Evolutionary conservation across 2,113 vertebrate species (phyloP).

Genomic region (Oryzias melastigma): DNA sequence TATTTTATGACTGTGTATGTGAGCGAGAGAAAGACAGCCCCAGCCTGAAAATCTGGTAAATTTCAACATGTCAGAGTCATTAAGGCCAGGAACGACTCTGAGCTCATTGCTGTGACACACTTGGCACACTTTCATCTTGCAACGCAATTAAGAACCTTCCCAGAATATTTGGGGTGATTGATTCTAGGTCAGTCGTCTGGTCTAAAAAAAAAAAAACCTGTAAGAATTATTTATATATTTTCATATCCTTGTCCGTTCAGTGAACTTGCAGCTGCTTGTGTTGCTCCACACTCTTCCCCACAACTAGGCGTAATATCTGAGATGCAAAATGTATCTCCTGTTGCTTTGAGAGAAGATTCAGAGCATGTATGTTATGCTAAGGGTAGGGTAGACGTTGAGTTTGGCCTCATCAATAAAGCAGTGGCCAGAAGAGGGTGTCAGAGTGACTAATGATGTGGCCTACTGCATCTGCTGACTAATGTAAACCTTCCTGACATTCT

Average conservation of each 20-base stretch:
- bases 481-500: conserved; percentile 68
- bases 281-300: neutral
- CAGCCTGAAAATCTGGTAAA: conserved; percentile 65
- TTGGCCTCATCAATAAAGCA: conserved; percentile 75
- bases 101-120: conserved; percentile 63
- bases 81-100: conserved; percentile 62
- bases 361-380: conserved; percentile 28
- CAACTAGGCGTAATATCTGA: conserved; percentile 14
- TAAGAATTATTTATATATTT: neutral
- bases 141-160: conserved; percentile 48
- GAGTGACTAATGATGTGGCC: conserved; percentile 75
- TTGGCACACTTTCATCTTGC: conserved; percentile 48
- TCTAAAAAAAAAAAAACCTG: neutral
- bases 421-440: conserved; percentile 70
- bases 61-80: conserved; percentile 63
- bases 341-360: conserved; percentile 37
- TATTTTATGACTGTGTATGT: conserved; percentile 62
- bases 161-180: conserved; percentile 40
- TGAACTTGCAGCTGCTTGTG: neutral
- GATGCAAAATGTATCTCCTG: conserved; percentile 26
- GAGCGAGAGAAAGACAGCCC: conserved; percentile 63
- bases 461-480: conserved; percentile 76
- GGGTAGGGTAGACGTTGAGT: conserved; percentile 48
- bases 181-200: conserved; percentile 25
- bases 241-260: conserved; percentile 1